Conservation (phyloP, 2,888 invertebrate species). For the Frankliniella fusca region DNA sequence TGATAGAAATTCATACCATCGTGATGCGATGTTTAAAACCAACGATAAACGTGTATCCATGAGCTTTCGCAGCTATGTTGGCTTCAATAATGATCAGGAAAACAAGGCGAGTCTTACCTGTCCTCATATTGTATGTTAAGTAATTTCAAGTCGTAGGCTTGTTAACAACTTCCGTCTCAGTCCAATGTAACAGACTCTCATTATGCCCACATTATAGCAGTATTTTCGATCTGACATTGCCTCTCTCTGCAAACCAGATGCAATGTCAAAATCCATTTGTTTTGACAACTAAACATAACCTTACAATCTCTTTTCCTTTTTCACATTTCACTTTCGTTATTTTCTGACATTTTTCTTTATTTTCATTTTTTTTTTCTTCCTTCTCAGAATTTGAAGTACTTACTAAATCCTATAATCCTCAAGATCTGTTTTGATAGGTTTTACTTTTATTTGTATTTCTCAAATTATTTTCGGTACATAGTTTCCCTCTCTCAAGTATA, state of each 20-base stretch:
- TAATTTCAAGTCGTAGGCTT: not conserved
- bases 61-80: conserved; percentile 15
- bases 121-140: not conserved
- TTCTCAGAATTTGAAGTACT: too few species aligned
- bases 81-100: not conserved
- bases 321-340: not conserved
- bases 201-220: not conserved
- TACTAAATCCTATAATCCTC: not conserved
- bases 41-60: not conserved
- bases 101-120: not conserved
- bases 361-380: not conserved
- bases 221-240: not conserved
- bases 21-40: conserved; percentile 4
- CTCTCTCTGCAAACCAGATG: not conserved
- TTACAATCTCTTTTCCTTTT: not conserved
- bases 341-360: not conserved
- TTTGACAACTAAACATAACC: not conserved
- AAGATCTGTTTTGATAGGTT: not conserved
- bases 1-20: not conserved
- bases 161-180: not conserved
- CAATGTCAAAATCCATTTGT: not conserved
- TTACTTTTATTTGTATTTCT: not conserved
- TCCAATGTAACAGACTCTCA: not conserved
- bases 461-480: not conserved
- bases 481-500: not conserved